Percentiles rank a stretch among this genome's conserved stretches.
phyloP scores from a whole-genome alignment of 2,113 vertebrate species.

The Oncorhynchus tshawytscha region DNA sequence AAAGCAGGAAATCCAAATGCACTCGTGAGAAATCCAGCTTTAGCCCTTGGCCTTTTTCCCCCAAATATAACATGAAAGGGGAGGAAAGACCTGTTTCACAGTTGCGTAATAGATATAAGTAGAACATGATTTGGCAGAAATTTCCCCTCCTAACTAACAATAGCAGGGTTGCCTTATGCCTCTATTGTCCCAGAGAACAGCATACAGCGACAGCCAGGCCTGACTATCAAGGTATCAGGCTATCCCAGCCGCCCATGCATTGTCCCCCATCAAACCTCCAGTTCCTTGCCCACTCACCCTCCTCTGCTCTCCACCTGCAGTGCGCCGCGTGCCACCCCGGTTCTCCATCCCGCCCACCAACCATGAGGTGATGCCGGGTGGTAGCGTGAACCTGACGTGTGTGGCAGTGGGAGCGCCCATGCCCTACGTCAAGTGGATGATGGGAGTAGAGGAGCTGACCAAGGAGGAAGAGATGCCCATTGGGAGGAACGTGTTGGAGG shows the following conservation, averaged over 20 bases:
- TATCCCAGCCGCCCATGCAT: not conserved
- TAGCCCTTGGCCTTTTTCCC: not conserved
- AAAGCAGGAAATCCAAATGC: slow-evolving; percentile 10
- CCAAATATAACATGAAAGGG: not conserved
- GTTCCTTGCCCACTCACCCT: slow-evolving; percentile 56
- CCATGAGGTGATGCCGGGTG: slow-evolving; percentile 96
- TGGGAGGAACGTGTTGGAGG: slow-evolving; percentile 91
- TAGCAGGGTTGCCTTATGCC: not conserved
- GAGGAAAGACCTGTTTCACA: not conserved
- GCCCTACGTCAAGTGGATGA: slow-evolving; percentile 97
- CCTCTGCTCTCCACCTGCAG: slow-evolving; percentile 80
- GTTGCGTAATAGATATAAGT: not conserved
- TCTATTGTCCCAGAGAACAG: not conserved
- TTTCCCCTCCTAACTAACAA: not conserved
- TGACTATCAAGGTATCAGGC: not conserved
- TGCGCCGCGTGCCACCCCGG: slow-evolving; percentile 93
- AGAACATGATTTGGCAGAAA: not conserved
- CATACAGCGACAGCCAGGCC: slow-evolving; percentile 30
- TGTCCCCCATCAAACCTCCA: slow-evolving; percentile 39
- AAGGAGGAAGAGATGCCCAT: slow-evolving; percentile 93
- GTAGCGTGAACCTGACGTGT: slow-evolving; percentile 94
- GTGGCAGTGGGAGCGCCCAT: slow-evolving; percentile 96
- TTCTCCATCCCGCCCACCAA: slow-evolving; percentile 97
- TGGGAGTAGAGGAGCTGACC: slow-evolving; percentile 85
- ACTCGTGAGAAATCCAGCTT: not conserved